Evolutionary conservation across 2,888 invertebrate species (phyloP), one percentile per base, ranked within the genome.

Genomic region (Trachelus stipa): DNA sequence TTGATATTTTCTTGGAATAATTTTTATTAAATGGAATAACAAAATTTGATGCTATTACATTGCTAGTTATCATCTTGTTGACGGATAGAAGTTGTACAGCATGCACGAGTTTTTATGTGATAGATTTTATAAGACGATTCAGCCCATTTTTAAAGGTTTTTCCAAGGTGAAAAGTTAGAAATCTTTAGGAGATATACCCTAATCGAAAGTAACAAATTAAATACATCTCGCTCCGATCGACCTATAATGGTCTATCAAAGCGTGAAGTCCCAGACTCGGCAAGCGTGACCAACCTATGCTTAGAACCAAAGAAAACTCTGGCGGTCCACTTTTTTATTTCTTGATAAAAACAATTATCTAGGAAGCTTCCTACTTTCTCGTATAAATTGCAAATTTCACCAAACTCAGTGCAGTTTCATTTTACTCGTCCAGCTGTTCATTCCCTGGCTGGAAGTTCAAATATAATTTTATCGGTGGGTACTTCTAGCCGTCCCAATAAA

Each of bases 211-310:
- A 68, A 68, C 75, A 34, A 75, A 75, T 75, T 69, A n/a, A 75
- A 77, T 34, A 33, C n/a, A 69, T 77, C 74, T n/a, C 34, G 77
- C 31, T 77, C 34, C 74, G 75, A 77, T 73, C 56, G 74, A 74
- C 9, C 34, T 56, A 30, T 71, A 34, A 40, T 23, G 34, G 40
- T 69, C 37, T 77, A 77, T 81, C 73, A 82, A 81, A 82, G 76
- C 83, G 81, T 83, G 80, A 84, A 81, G 80, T 82, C 78, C 79
- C 75, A 79, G 73, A 76, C 56, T 79, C 74, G 76, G 35, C 77
- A 56, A 84, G 83, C 84, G 83, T 83, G 77, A 82, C 84, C 76
- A 83, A 73, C 76, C 80, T 81, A 81, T 82, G 80, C 74, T 23
- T 75, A 77, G 78, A 80, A 78, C 74, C 75, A 35, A 73, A 40